Percentiles rank a stretch among this genome's conserved stretches.
Evolutionary conservation across 2,888 invertebrate genomes (phyloP).

Genomic region (Julus scandinavius): DNA sequence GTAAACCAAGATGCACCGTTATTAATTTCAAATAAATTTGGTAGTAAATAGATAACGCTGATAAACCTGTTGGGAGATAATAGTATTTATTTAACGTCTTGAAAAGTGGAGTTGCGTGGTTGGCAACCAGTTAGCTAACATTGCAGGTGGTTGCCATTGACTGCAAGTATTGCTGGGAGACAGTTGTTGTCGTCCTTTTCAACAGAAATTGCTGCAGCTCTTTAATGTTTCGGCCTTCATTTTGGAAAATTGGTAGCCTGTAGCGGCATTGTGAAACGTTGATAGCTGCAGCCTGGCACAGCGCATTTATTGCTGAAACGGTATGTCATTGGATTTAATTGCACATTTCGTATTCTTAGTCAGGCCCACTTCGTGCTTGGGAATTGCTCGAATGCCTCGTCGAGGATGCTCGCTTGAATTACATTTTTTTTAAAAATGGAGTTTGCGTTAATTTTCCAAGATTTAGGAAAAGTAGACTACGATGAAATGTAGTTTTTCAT

Average conservation of each 20-base stretch:
- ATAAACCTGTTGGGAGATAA: background rate
- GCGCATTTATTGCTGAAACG: background rate
- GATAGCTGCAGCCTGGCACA: background rate
- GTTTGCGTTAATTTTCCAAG: background rate
- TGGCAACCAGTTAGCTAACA: background rate
- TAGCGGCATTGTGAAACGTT: background rate
- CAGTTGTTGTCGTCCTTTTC: background rate
- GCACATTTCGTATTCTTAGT: background rate
- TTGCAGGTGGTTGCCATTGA: background rate
- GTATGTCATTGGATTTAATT: slow-evolving; percentile 26
- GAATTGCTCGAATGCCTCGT: background rate
- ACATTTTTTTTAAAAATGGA: background rate
- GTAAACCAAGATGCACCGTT: too few species aligned
- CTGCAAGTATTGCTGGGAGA: background rate
- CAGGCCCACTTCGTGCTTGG: background rate
- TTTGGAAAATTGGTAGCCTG: background rate
- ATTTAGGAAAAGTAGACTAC: background rate
- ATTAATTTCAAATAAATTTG: background rate
- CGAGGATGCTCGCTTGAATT: background rate
- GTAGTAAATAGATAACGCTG: background rate
- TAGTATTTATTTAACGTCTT: background rate
- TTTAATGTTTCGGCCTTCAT: background rate
- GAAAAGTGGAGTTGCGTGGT: background rate
- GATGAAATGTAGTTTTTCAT: background rate
- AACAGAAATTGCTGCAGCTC: background rate